Evolutionary conservation across 1,140 invertebrate genomes (phyloP).

Genomic region (Heliothis subflexa): DNA sequence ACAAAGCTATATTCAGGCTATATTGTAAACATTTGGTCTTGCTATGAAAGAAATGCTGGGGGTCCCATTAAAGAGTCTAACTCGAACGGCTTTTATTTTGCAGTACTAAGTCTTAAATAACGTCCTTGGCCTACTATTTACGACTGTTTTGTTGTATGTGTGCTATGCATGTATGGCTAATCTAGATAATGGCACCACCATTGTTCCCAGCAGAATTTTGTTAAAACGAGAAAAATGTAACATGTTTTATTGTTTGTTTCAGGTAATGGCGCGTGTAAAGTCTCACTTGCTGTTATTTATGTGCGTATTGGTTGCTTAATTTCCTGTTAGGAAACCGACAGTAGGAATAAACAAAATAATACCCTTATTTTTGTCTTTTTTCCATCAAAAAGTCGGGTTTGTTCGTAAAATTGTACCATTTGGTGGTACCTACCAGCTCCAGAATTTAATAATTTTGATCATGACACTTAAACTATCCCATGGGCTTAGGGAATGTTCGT

Average conservation of each 20-base stretch:
- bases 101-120: too few relatives aligned
- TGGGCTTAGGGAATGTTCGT: too few relatives aligned
- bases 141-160: too few relatives aligned
- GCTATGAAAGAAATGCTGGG: neutral
- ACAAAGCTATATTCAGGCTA: too few relatives aligned
- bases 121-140: too few relatives aligned
- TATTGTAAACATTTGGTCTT: neutral
- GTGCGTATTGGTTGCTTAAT: slow-evolving; percentile 63
- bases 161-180: too few relatives aligned
- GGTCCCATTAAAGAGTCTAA: too few relatives aligned
- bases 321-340: slow-evolving; percentile 54
- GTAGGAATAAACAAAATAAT: slow-evolving; percentile 31
- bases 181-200: neutral
- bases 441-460: too few relatives aligned
- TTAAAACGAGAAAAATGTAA: slow-evolving; percentile 29
- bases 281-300: slow-evolving; percentile 63
- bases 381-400: neutral
- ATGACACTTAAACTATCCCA: too few relatives aligned
- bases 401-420: too few relatives aligned
- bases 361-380: slow-evolving; percentile 38
- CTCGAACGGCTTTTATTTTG: too few relatives aligned
- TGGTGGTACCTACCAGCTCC: too few relatives aligned
- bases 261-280: slow-evolving; percentile 70
- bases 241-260: slow-evolving; percentile 68
- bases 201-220: neutral